Base-by-base conservation (phyloP, 2,797 vertebrate genomes). In the Zalophus californianus region DNA sequence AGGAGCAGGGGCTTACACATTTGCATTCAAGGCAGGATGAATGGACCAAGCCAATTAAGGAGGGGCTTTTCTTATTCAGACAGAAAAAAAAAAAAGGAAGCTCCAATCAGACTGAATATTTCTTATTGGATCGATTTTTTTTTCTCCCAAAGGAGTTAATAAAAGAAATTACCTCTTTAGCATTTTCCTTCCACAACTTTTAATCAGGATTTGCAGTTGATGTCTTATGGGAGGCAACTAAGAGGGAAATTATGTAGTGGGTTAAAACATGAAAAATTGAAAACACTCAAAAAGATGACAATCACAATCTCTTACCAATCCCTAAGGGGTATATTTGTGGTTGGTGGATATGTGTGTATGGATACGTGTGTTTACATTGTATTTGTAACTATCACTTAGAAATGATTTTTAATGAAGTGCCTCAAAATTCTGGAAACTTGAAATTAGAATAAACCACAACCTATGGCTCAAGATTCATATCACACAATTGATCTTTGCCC, bases 171-270 rank as follows among this genome's bases (percentile, higher is more conserved):
- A 70, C 10, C 72, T 92, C 18, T 80, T 77, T 90, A 44, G 38
- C 15, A 52, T 2, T 79, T 75, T 93, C 32, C 13, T 88, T 77
- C 52, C 2, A 66, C 29, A 48, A 18, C 29, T 86, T 95, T 93
- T 82, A 93, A 93, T 85, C 12, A 56, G 27, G 8, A 93, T 73
- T 97, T 95, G n/a, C n/a, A 38, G 44, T 88, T 70, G 44, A 86
- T 60, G 38, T 58, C 54, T 82, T 60, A 38, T 56, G 50, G 50
- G 50, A 88, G 50, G 27, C 16, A 29, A 72, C 44, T 54, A 66
- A 88, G 58, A 73, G 12, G 21, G 7, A 68, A 87, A 77, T 52
- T 86, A 68, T 32, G 8, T 29, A 58, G 41, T 95, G 32, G 3
- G 2, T 54, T 90, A 62, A 88, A 96, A 82, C 13, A 38, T 70